phyloP scores from a whole-genome alignment of 2,797 vertebrate genomes.

The Ctenopoma kingsleyae region DNA sequence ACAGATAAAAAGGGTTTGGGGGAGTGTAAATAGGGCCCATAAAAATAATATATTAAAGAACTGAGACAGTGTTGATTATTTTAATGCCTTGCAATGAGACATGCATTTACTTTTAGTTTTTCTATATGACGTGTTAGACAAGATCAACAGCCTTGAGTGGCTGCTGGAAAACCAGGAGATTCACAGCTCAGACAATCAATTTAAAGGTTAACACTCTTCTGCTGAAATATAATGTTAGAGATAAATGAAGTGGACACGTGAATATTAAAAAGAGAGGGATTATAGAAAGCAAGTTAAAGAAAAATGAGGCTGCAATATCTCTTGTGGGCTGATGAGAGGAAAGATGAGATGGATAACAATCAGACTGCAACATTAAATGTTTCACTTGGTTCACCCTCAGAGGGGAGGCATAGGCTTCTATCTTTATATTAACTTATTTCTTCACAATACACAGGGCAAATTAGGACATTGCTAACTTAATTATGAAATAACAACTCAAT shows the following conservation, averaged over 20 bases:
- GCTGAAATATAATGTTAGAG: constrained; percentile 23
- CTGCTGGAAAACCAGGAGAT: constrained; percentile 7
- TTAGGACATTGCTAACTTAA: constrained; percentile 43
- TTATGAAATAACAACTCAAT: constrained; percentile 44
- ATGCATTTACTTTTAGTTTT: too few relatives aligned
- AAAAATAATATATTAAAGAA: too few relatives aligned
- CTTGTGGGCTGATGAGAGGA: constrained; percentile 10
- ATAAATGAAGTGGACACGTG: constrained; percentile 12
- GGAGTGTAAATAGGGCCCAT: too few relatives aligned
- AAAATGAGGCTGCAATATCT: constrained; percentile 14
- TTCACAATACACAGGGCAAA: constrained; percentile 27
- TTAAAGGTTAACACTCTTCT: constrained; percentile 26
- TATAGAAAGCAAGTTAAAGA: constrained; percentile 9
- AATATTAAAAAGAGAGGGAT: neutral
- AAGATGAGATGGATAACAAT: constrained; percentile 2
- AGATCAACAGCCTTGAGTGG: constrained; percentile 12
- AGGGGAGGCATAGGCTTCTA: neutral
- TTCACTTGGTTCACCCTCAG: constrained; percentile 1
- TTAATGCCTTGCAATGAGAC: too few relatives aligned
- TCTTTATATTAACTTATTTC: constrained; percentile 38
- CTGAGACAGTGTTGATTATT: too few relatives aligned
- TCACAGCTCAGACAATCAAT: constrained; percentile 9
- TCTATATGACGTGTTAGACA: too few relatives aligned
- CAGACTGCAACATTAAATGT: too few relatives aligned
- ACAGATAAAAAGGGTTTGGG: too few relatives aligned